phyloP scores from a whole-genome alignment of 1,140 invertebrate genomes.

The Drosophila eugracilis region DNA sequence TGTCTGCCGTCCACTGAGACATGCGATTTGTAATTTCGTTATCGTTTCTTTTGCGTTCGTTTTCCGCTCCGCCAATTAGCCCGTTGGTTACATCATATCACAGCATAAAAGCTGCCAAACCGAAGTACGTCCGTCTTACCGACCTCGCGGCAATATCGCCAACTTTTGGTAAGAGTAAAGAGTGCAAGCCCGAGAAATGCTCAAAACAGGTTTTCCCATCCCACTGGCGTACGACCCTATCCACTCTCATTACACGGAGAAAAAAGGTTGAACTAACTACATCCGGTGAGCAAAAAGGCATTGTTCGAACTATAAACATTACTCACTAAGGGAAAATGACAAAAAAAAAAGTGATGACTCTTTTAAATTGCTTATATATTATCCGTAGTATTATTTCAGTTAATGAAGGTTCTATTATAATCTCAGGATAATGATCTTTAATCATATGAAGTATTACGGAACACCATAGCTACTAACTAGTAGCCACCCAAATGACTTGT shows the following conservation, averaged over 20 bases:
- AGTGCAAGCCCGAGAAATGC: conserved; percentile 45
- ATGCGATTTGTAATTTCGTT: conserved; percentile 67
- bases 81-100: conserved; percentile 71
- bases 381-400: too few relatives aligned
- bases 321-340: too few relatives aligned
- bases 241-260: conserved; percentile 26
- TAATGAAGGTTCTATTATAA: too few relatives aligned
- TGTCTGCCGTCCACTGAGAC: conserved; percentile 24
- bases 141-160: conserved; percentile 13
- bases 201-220: conserved; percentile 56
- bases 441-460: too few relatives aligned
- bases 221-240: conserved; percentile 22
- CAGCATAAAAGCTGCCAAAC: conserved; percentile 66
- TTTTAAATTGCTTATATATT: too few relatives aligned
- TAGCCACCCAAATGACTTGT: background rate
- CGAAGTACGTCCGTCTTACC: conserved; percentile 34
- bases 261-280: background rate
- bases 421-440: too few relatives aligned
- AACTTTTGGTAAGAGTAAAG: conserved; percentile 25
- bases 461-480: too few relatives aligned
- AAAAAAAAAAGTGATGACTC: too few relatives aligned
- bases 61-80: conserved; percentile 79
- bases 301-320: too few relatives aligned
- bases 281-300: too few relatives aligned
- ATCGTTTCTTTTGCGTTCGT: conserved; percentile 58